phyloP scores from a whole-genome alignment of 2,113 vertebrate species.

The Bos indicus region DNA sequence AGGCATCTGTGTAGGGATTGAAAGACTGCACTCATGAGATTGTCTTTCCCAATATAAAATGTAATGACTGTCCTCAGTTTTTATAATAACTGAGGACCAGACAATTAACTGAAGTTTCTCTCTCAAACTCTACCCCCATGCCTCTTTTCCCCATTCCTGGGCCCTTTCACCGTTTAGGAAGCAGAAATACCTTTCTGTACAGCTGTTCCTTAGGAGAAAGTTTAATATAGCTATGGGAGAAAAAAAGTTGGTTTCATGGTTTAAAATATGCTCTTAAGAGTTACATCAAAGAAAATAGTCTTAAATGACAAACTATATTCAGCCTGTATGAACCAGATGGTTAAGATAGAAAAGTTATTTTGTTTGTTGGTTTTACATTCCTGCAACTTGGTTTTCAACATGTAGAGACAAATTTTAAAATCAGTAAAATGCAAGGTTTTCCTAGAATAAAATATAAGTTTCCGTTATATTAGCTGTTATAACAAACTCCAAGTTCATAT shows the following conservation, averaged over 20 bases:
- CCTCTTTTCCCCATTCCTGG: not conserved
- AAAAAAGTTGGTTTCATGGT: not conserved
- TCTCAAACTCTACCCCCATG: not conserved
- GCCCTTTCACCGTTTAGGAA: not conserved
- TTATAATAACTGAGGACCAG: not conserved
- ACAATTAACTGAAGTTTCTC: not conserved
- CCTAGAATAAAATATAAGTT: not conserved
- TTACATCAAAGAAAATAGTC: not conserved
- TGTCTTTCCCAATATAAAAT: not conserved
- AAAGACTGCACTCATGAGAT: not conserved
- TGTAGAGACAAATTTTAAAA: not conserved
- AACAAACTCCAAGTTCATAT: not conserved
- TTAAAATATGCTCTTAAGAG: not conserved
- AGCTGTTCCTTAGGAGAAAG: not conserved
- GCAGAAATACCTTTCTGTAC: not conserved
- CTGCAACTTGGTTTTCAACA: not conserved
- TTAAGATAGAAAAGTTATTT: not conserved
- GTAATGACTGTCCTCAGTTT: not conserved
- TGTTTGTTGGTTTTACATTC: not conserved
- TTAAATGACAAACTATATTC: not conserved
- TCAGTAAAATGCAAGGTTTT: not conserved
- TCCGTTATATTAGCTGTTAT: not conserved
- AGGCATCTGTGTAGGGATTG: not conserved
- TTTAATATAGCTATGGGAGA: not conserved
- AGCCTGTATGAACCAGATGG: not conserved